These are phyloP conservation scores for Physella acuta DNA, from an alignment of 1,140 invertebrate genomes.

Conservation along the genomic window DNA sequence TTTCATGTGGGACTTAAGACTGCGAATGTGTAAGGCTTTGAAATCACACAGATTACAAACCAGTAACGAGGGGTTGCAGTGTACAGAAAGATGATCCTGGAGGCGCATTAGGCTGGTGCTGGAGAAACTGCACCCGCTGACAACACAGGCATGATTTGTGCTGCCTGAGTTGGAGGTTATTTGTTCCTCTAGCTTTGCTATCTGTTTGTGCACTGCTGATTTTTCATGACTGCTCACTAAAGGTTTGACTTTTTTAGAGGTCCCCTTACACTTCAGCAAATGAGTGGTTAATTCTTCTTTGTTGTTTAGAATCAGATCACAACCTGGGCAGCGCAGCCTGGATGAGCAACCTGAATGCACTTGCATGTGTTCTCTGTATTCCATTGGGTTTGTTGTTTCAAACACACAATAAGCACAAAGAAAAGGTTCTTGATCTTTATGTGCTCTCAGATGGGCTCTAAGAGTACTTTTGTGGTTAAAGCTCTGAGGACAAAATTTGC, in stretches of 20 bases:
- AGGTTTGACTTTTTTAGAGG: conserved; percentile 24
- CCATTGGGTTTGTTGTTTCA: conserved; percentile 44
- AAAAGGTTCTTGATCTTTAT: conserved; percentile 52
- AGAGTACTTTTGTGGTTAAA: conserved; percentile 59
- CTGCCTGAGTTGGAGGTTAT: background rate
- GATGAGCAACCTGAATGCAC: conserved; percentile 26
- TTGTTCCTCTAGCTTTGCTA: background rate
- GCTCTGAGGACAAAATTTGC: conserved; percentile 50
- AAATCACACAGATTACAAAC: conserved; percentile 58
- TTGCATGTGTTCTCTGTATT: conserved; percentile 46
- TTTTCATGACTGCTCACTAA: conserved; percentile 9
- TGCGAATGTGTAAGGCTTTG: conserved; percentile 52
- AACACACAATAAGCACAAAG: conserved; percentile 52
- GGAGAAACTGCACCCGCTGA: conserved; percentile 13
- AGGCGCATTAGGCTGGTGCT: conserved; percentile 18
- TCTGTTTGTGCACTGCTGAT: background rate
- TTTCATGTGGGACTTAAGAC: conserved; percentile 60
- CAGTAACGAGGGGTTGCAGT: conserved; percentile 41
- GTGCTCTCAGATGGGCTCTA: conserved; percentile 56
- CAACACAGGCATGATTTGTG: conserved; percentile 15
- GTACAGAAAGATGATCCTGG: conserved; percentile 29
- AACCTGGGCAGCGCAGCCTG: conserved; percentile 28
- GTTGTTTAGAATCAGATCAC: conserved; percentile 40
- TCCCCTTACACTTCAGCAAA: conserved; percentile 18
- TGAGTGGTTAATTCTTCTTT: conserved; percentile 40